These are phyloP conservation scores for Hydractinia echinata DNA, from an alignment of 30 jellyfish, hydroid and myxozoan species.

Conservation along the genomic window DNA sequence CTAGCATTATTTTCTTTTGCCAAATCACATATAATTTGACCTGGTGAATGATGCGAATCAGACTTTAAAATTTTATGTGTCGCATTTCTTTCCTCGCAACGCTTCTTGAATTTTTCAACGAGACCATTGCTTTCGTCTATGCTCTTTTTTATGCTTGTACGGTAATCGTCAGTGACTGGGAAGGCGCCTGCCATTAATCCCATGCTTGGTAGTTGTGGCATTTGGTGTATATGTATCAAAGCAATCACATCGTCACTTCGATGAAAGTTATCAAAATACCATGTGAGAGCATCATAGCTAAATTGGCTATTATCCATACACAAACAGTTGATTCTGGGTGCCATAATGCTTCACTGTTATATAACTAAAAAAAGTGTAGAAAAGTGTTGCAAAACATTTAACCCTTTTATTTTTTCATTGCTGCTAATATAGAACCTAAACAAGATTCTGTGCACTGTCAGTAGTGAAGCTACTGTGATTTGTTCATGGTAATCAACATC, in stretches of 20 bases:
- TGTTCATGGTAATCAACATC: too few species aligned
- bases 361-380: too few species aligned
- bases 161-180: constrained; percentile 22
- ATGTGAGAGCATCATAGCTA: constrained; percentile 1
- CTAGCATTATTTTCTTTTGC: constrained; percentile 25
- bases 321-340: constrained; percentile 2
- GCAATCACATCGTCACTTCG: constrained; percentile 11
- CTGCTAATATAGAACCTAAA: too few species aligned
- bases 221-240: constrained; percentile 2
- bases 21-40: constrained; percentile 27
- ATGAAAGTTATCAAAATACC: constrained; percentile 13
- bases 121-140: constrained; percentile 10
- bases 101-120: constrained; percentile 1
- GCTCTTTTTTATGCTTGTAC: not conserved
- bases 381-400: too few species aligned
- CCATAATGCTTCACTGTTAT: not conserved
- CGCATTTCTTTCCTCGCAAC: constrained; percentile 17
- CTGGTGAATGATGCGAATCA: constrained; percentile 33
- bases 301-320: constrained; percentile 1
- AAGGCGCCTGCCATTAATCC: constrained; percentile 25
- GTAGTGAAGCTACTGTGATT: too few species aligned
- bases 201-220: constrained; percentile 15
- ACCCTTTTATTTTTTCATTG: too few species aligned
- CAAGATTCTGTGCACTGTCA: too few species aligned
- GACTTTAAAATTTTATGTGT: not conserved